phyloP scores from a whole-genome alignment of 2,888 invertebrate genomes.

The Congeria kusceri region DNA sequence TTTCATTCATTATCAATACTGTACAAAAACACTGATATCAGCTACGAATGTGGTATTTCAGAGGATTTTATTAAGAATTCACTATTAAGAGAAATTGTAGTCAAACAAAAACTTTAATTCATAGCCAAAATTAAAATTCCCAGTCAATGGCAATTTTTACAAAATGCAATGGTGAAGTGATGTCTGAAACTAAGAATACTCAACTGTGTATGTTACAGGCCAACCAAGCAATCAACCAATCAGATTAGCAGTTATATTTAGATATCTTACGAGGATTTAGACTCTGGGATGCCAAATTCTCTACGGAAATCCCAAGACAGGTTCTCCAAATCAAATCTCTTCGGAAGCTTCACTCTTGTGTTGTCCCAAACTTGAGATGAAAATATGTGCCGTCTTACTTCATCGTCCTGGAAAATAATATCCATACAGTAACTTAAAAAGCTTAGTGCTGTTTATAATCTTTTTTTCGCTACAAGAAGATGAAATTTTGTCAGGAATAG shows the following conservation, averaged over 20 bases:
- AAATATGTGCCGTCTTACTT: slow-evolving; percentile 82
- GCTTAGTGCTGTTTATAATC: too few relatives aligned
- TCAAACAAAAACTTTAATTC: too few relatives aligned
- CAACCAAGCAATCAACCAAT: not conserved
- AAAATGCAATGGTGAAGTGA: too few relatives aligned
- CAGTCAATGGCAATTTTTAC: not conserved
- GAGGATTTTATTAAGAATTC: too few relatives aligned
- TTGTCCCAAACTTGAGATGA: slow-evolving; percentile 88
- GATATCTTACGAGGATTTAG: slow-evolving; percentile 45
- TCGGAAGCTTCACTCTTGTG: slow-evolving; percentile 92
- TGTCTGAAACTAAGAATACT: too few relatives aligned
- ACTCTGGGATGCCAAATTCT: slow-evolving; percentile 89
- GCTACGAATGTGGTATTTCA: too few relatives aligned
- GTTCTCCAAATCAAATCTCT: slow-evolving; percentile 89
- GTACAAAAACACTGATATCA: too few relatives aligned
- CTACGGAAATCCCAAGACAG: slow-evolving; percentile 88
- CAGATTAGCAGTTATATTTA: not conserved
- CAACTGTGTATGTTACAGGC: too few relatives aligned
- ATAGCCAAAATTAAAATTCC: not conserved
- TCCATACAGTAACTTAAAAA: not conserved
- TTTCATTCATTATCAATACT: too few relatives aligned
- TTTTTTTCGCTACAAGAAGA: too few relatives aligned
- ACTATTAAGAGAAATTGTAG: too few relatives aligned
- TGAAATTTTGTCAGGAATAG: too few relatives aligned
- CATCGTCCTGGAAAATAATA: slow-evolving; percentile 68